These are phyloP conservation scores for Brachyistius frenatus DNA, from an alignment of 2,113 vertebrate species.

Conservation along the genomic window DNA sequence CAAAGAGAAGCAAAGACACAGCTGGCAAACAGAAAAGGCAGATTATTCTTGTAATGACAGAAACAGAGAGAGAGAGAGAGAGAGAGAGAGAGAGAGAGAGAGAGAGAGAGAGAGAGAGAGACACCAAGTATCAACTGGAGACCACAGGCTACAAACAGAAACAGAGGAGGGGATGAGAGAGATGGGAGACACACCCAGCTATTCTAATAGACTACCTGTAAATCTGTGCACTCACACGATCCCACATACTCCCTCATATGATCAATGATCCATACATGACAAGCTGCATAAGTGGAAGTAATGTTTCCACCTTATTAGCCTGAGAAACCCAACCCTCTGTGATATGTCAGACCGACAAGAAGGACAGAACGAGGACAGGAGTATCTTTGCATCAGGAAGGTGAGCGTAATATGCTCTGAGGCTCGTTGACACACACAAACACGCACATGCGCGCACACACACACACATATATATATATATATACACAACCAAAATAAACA, in stretches of 20 bases:
- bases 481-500: conserved; percentile 60
- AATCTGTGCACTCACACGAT: conserved; percentile 14
- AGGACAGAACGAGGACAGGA: conserved; percentile 6
- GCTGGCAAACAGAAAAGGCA: conserved; percentile 13
- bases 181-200: conserved; percentile 41
- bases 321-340: conserved; percentile 37
- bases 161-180: conserved; percentile 1
- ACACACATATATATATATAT: background rate
- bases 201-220: conserved; percentile 46
- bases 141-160: conserved; percentile 23
- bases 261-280: conserved; percentile 45
- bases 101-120: too few relatives aligned
- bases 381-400: conserved; percentile 40
- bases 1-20: conserved; percentile 14
- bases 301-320: conserved; percentile 41
- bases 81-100: background rate
- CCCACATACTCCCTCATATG: conserved; percentile 12
- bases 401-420: conserved; percentile 39
- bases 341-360: conserved; percentile 24
- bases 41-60: conserved; percentile 38
- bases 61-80: conserved; percentile 21
- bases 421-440: conserved; percentile 15
- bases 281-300: conserved; percentile 32
- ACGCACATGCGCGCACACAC: conserved; percentile 11
- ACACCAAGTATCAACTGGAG: too few relatives aligned